Percentiles rank a stretch among this genome's conserved stretches.
Conservation (phyloP, 2,113 vertebrate species). For the Catharus fuscescens region DNA sequence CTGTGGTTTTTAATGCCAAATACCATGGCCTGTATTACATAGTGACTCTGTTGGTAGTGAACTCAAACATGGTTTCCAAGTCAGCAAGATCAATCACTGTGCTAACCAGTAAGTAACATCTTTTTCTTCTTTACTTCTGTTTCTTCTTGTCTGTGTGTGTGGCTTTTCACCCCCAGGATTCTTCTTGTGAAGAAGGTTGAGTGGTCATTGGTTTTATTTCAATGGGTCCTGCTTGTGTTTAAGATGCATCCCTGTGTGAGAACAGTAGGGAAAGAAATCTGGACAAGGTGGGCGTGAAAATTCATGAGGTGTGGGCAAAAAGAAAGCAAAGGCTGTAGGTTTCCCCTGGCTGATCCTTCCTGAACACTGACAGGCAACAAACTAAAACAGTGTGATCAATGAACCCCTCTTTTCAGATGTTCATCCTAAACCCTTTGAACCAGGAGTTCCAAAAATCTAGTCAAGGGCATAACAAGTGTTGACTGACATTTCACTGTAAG, state of each 20-base stretch:
- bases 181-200: neutral
- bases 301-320: neutral
- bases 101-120: constrained; percentile 87
- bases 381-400: neutral
- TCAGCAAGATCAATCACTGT: constrained; percentile 81
- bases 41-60: constrained; percentile 83
- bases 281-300: neutral
- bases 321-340: neutral
- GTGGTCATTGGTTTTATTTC: neutral
- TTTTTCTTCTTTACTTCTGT: neutral
- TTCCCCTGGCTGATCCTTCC: neutral
- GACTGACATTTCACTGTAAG: neutral
- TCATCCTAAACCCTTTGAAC: neutral
- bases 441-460: neutral
- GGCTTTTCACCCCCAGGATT: neutral
- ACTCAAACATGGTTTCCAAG: constrained; percentile 80
- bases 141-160: neutral
- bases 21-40: constrained; percentile 91
- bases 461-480: neutral
- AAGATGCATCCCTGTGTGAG: neutral
- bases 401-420: neutral
- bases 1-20: constrained; percentile 85
- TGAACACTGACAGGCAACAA: neutral
- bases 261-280: neutral
- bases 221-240: neutral